Base-by-base conservation (phyloP, 2,888 invertebrate species). In the Fabriciana adippe region DNA sequence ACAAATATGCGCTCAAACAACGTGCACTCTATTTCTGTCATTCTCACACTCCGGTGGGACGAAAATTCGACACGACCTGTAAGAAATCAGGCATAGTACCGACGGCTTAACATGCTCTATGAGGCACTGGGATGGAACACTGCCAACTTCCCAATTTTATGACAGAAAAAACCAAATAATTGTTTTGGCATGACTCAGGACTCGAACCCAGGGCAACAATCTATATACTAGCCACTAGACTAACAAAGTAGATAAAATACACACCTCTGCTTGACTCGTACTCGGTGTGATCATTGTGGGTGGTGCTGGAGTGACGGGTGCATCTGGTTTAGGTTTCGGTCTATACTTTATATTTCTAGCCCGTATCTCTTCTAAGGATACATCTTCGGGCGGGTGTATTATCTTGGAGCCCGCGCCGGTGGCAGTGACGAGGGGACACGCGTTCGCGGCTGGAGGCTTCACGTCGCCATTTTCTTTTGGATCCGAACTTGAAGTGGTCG, bases 341-440 rank as follows among this genome's bases (percentile, higher is more conserved):
- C 94, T 93, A 83, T 97, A 97, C 80, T 95, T 95, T 13, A 94
- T 88, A 78, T 93, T 90, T 62, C 96, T 90, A 11, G 97, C 95
- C 61, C 96, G 93, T 74, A 97, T 94, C 89, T 98, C 97, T 85
- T 97, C 97, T 84, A 97, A 83, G 45, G 98, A 98, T 64, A 98
- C 95, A 87, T 98, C 98, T 85, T 99, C 98, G 0, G 97, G 96
- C 0, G 99, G 99, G 88, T 99, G 99, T 76, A 99, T 95, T 67
- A 99, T 98, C 90, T 96, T 96, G 80, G 97, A 97, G 51, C 97
- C 95, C 6, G 97, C 96, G 55, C 97, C 96, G 6, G 96, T 95
- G n/a, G 96, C 94, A 15, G 95, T 95, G 63, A 97, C 96, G 11
- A 96, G 93, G 16, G 88, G 92, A 75, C 84, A 93, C 0, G 86